These are phyloP conservation scores for Pterocles gutturalis DNA, from an alignment of 2,113 vertebrate genomes.

Conservation along the genomic window DNA sequence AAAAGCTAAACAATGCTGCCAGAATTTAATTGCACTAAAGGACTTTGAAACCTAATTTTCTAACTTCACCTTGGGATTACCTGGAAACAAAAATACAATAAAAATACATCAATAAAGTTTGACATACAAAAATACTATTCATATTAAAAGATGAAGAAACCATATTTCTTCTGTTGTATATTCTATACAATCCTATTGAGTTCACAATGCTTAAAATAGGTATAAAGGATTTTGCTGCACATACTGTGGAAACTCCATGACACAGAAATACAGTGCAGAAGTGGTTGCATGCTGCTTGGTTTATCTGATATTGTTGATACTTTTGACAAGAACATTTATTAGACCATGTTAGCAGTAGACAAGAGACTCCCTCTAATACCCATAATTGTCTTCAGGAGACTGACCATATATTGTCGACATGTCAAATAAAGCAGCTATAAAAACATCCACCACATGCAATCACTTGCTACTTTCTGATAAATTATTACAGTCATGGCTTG, in stretches of 20 bases:
- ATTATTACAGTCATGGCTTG: not conserved
- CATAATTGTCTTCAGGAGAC: not conserved
- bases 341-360: not conserved
- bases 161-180: not conserved
- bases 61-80: not conserved
- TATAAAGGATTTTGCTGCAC: not conserved
- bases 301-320: not conserved
- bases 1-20: not conserved
- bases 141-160: not conserved
- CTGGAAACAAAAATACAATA: not conserved
- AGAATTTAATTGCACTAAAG: not conserved
- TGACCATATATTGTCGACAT: not conserved
- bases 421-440: not conserved
- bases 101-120: not conserved
- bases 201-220: not conserved
- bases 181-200: not conserved
- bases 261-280: not conserved
- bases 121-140: not conserved
- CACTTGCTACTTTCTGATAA: not conserved
- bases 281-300: not conserved
- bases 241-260: not conserved
- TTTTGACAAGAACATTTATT: slow-evolving; percentile 29
- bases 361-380: not conserved
- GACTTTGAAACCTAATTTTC: not conserved
- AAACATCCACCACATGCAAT: not conserved